Evolutionary conservation across 2,888 invertebrate genomes (phyloP), one percentile per base, ranked within the genome.

Genomic region (Ceriagrion tenellum): DNA sequence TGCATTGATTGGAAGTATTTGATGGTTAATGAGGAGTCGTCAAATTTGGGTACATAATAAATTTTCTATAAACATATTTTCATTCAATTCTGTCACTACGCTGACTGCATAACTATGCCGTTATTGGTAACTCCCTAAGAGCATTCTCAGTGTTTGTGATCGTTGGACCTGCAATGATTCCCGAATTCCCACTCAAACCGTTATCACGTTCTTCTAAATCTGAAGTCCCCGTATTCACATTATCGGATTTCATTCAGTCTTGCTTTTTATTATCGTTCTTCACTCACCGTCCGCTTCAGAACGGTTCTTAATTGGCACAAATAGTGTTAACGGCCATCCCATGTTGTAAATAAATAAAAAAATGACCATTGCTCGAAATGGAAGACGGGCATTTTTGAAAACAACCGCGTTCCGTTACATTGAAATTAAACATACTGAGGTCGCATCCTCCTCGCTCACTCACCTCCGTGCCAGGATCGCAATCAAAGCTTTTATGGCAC

Each of bases 401-500:
- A 69, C 93, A 93, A 3, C 63, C 63, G 47, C 69, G 47, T 93
- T 93, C 93, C 69, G 93, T 93, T 69, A 93, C 69, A 47, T 35
- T 93, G 69, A 69, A 69, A 69, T 63, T 55, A 89, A 55, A 26
- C 55, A 20, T 20, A 59, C 30, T 16, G 47, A 63, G 69, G 93
- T 2, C 23, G 93, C 40, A 35, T 59, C 59, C 63, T 93, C n/a
- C n/a, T 59, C 69, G 69, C 47, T 18, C 12, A 26, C 3, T n/a
- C 16, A 35, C 40, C 40, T 74, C 91, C 91, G 30, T 63, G 74
- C 16, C 59, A 91, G 40, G 47, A 69, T 74, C 23, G 93, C 93
- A 93, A 47, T 69, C 63, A 69, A 91, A 23, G 47, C 63, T 93
- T 69, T 93, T 93, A 93, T 69, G 69, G 69, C 93, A 93, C 69